Percentiles rank a stretch among this genome's conserved stretches.
Evolutionary conservation across 1,140 invertebrate genomes (phyloP).

Genomic region (Cotesia chilonis): DNA sequence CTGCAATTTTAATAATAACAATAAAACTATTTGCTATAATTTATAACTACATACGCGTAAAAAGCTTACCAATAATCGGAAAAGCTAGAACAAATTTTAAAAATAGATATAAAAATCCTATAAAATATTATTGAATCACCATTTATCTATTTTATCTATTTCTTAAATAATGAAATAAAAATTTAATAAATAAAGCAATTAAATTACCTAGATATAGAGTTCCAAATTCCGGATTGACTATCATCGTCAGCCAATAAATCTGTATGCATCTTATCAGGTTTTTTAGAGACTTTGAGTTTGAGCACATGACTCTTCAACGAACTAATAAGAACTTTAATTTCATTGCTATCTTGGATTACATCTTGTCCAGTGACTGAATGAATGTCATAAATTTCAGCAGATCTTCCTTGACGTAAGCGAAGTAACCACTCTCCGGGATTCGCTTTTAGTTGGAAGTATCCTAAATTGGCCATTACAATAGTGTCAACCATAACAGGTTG

Average conservation of each 20-base stretch:
- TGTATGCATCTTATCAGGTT: slow-evolving; percentile 83
- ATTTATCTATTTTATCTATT: neutral
- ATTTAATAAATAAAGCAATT: slow-evolving; percentile 12
- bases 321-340: slow-evolving; percentile 87
- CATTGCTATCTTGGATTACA: slow-evolving; percentile 69
- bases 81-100: slow-evolving; percentile 61
- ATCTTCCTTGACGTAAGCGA: slow-evolving; percentile 87
- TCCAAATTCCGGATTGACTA: slow-evolving; percentile 83
- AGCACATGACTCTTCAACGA: slow-evolving; percentile 91
- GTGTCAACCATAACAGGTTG: slow-evolving; percentile 88
- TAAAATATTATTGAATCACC: slow-evolving; percentile 15
- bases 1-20: slow-evolving; percentile 1
- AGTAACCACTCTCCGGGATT: slow-evolving; percentile 96
- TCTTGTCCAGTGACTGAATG: slow-evolving; percentile 69
- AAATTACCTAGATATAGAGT: slow-evolving; percentile 87
- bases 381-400: slow-evolving; percentile 92
- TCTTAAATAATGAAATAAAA: neutral
- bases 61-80: slow-evolving; percentile 62
- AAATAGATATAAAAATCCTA: slow-evolving; percentile 46
- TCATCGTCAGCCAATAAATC: slow-evolving; percentile 87
- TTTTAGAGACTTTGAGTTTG: slow-evolving; percentile 90
- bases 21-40: slow-evolving; percentile 21
- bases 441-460: slow-evolving; percentile 97
- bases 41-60: slow-evolving; percentile 47
- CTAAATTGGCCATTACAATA: slow-evolving; percentile 99